Evolutionary conservation across 2,888 invertebrate genomes (phyloP).

Genomic region (Poecilus cupreus): DNA sequence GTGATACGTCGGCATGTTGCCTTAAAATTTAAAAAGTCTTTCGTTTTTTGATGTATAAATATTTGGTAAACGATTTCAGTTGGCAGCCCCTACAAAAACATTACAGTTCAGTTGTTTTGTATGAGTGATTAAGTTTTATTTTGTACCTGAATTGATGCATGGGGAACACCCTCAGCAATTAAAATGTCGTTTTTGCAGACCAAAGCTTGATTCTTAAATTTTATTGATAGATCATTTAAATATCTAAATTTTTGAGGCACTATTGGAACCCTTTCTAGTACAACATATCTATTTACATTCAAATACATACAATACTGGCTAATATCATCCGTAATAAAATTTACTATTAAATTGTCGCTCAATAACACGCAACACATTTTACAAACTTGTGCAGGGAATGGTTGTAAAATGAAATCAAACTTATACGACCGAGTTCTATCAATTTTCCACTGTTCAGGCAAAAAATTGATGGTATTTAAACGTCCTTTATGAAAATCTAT

Average conservation of each 20-base stretch:
- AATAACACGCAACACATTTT: constrained; percentile 65
- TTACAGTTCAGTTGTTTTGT: neutral
- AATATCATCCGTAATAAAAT: no score
- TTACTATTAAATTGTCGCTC: constrained; percentile 67
- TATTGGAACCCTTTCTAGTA: constrained; percentile 42
- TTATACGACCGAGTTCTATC: constrained; percentile 62
- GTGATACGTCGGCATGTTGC: constrained; percentile 20
- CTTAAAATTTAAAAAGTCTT: constrained; percentile 47
- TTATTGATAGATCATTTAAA: constrained; percentile 66
- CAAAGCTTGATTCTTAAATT: constrained; percentile 68
- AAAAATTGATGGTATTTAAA: constrained; percentile 63
- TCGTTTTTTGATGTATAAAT: constrained; percentile 50
- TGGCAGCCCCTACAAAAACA: constrained; percentile 60
- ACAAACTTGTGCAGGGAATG: constrained; percentile 65
- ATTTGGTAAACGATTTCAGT: constrained; percentile 62
- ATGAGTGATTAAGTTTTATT: neutral
- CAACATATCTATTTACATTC: constrained; percentile 67
- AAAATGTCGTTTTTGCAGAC: constrained; percentile 67
- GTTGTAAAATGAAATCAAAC: constrained; percentile 65
- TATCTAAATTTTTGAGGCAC: constrained; percentile 66
- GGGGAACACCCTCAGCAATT: constrained; percentile 31
- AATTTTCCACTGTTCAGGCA: constrained; percentile 67
- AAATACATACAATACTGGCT: constrained; percentile 65
- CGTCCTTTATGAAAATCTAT: constrained; percentile 66
- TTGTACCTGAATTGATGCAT: constrained; percentile 6